phyloP scores from a whole-genome alignment of 2,797 vertebrate species.

The Valencia hispanica region DNA sequence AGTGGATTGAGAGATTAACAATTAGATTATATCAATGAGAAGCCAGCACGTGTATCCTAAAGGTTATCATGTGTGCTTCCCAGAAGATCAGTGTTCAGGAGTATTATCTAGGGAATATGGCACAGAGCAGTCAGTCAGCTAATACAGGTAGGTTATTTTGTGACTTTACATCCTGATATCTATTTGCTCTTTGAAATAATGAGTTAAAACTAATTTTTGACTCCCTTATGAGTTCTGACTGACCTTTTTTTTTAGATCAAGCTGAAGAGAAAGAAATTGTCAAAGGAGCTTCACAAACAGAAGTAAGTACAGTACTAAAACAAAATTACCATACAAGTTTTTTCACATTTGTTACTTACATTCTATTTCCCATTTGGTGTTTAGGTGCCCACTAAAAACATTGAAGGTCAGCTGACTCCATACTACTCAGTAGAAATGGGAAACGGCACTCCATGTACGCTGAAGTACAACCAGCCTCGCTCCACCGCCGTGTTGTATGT shows the following conservation, averaged over 20 bases:
- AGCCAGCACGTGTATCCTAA: not conserved
- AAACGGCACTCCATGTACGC: constrained; percentile 92
- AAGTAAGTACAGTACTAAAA: constrained; percentile 57
- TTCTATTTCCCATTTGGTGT: not conserved
- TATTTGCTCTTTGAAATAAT: not conserved
- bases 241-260: constrained; percentile 38
- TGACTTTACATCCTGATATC: not conserved
- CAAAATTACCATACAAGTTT: not conserved
- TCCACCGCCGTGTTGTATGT: constrained; percentile 91
- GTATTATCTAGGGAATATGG: constrained; percentile 91
- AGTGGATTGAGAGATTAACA: constrained; percentile 34
- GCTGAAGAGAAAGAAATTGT: constrained; percentile 53
- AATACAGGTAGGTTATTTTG: constrained; percentile 78
- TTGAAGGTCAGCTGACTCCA: constrained; percentile 97
- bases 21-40: constrained; percentile 10
- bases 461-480: constrained; percentile 90
- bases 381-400: constrained; percentile 94
- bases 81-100: constrained; percentile 96
- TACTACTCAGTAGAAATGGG: constrained; percentile 93
- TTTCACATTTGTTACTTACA: not conserved
- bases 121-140: constrained; percentile 68
- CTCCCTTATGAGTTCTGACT: not conserved
- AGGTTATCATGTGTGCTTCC: constrained; percentile 24
- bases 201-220: not conserved
- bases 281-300: constrained; percentile 54